phyloP scores from a whole-genome alignment of 2,797 vertebrate species.

The Kryptopterus vitreolus region DNA sequence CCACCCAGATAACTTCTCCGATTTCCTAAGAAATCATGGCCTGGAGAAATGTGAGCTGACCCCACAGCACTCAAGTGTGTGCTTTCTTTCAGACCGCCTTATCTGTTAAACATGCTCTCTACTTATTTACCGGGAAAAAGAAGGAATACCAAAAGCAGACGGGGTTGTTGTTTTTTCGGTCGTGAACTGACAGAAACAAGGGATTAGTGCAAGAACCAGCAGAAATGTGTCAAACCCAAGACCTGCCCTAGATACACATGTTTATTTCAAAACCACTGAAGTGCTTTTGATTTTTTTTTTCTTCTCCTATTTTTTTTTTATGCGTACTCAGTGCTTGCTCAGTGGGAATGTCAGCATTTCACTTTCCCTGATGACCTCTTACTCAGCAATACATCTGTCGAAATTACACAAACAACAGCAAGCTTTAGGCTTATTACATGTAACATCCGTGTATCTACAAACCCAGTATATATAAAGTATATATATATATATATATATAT shows the following conservation, averaged over 20 bases:
- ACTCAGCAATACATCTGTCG: constrained; percentile 27
- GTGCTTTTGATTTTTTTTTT: constrained; percentile 2
- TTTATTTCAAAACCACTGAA: constrained; percentile 2
- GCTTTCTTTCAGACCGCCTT: neutral
- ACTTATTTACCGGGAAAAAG: neutral
- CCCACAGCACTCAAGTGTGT: neutral
- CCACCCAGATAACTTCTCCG: neutral
- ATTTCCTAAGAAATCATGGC: neutral
- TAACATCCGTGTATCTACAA: neutral
- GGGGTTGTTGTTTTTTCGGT: neutral
- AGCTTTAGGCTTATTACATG: neutral
- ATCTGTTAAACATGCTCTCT: neutral
- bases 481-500: no score
- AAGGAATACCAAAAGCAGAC: neutral
- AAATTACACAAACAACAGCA: neutral
- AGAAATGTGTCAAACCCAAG: neutral
- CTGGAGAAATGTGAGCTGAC: neutral
- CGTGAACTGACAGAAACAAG: neutral
- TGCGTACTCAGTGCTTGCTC: constrained; percentile 35
- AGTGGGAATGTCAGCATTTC: constrained; percentile 19
- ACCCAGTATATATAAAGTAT: no score
- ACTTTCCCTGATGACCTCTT: constrained; percentile 33
- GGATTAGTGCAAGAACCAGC: neutral
- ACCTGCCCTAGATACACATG: neutral
- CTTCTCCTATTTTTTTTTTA: neutral